Evolutionary conservation across 2,797 vertebrate genomes (phyloP), one percentile per base, ranked within the genome.

Genomic region (Enteromius paludinosus): DNA sequence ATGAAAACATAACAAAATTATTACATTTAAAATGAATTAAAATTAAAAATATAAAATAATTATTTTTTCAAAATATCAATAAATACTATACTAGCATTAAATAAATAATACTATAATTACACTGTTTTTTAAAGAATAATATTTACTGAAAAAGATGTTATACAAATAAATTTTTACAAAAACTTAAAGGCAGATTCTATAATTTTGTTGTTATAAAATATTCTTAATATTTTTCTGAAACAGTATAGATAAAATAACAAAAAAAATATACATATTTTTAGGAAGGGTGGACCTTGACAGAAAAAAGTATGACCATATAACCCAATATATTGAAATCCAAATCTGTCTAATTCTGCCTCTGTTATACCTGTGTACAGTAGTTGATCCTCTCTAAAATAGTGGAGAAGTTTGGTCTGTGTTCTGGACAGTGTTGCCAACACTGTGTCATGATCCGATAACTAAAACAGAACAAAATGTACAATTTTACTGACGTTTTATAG

Each of bases 381-480:
- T 96, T 96, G 87, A 98, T 96, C 87, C 94, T 96, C 86, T 97
- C 96, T 91, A 97, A 92, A 86, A 97, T 96, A 25, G 96, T 96
- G 5, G 95, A 95, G 91, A 98, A 98, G 90, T 95, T 95, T 75
- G 97, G 96, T 30, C 96, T 92, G 84, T 97, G 95, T 81, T 98
- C 97, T 0, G 96, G 96, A 90, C 95, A 96, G 83, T 98, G 97
- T 89, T 97, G 97, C 97, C 97, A 98, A 89, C 97, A 97, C 88
- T 97, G 96, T 23, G 96, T 98, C 97, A 97, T 97, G 90, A 97
- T 96, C 74, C 94, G 93, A 89, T 97, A 98, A 79, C 96, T 98
- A 61, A 81, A 83, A 85, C 33, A 75, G 9, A 33, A 74, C 20
- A 80, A 81, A 68, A 78, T 23, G 17, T 7, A 83, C 62, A 12